Base-by-base conservation (phyloP, 2,888 invertebrate species). In the Amblyjoppa fuscipennis region DNA sequence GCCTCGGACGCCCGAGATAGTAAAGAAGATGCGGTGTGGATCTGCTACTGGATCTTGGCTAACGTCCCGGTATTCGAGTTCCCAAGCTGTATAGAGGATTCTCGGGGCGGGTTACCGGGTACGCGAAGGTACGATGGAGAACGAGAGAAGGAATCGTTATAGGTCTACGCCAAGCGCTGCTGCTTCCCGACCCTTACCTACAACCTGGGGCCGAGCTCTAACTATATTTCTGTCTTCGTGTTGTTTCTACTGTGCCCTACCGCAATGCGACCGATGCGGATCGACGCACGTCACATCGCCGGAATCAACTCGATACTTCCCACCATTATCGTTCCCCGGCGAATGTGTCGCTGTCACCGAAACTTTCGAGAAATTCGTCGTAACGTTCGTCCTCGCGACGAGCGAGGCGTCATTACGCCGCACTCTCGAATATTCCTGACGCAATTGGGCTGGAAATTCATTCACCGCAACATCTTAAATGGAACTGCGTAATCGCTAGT, bases 61-160 rank as follows among this genome's bases (percentile, higher is more conserved):
- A 82, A 85, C 83, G 87, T 88, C 88, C 89, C 87, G 79, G 81
- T 88, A 84, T 86, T 86, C 80, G 87, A 91, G 89, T 91, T 91
- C 86, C 84, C 88, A 87, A 89, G 90, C 87, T 89, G 77, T 85
- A 87, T 68, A 31, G 28, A n/a, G 71, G 41, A 66, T 68, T 76
- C 66, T 61, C 73, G 53, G 38, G 51, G 9, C 31, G 68, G 76
- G 66, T 76, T 53, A 6, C 59, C 38, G 61, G 34, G 45, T 13
- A 70, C 51, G 61, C 38, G 74, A 45, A 31, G n/a, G 31, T 13
- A 49, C 11, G 59, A 45, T 1, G 20, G 20, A 73, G 61, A 28
- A 70, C 20, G n/a, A 31, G 41, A 13, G 61, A 81, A 66, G 53
- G 59, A 81, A 74, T 56, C 41, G 74, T 59, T 74, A 68, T 31